Conservation (phyloP, 2,888 invertebrate genomes). For the Nasonia oneida region DNA sequence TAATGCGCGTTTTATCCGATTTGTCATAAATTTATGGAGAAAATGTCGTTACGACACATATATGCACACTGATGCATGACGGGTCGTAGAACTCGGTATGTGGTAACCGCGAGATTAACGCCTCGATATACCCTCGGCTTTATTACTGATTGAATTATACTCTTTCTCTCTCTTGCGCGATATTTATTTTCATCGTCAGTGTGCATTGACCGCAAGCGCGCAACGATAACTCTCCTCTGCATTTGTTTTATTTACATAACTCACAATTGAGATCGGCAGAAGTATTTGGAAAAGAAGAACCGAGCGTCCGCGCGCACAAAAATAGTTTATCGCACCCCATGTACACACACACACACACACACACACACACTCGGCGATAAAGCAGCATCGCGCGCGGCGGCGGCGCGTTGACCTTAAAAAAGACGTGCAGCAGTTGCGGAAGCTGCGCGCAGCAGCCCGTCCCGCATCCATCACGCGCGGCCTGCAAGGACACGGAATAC, state of each 20-base stretch:
- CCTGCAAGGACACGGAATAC: conserved; percentile 54
- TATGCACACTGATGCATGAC: neutral
- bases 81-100: conserved; percentile 37
- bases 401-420: conserved; percentile 55
- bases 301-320: neutral
- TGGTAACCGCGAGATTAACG: conserved; percentile 8
- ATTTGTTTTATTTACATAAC: conserved; percentile 8
- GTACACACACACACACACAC: neutral
- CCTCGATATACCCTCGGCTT: conserved; percentile 25
- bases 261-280: neutral
- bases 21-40: too few relatives aligned
- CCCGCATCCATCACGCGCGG: conserved; percentile 44
- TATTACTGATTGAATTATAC: conserved; percentile 27
- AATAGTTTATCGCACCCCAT: conserved; percentile 33
- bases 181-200: conserved; percentile 48
- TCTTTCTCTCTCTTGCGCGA: neutral
- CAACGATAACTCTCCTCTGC: neutral
- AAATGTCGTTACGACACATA: neutral
- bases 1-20: neutral
- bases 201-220: conserved; percentile 39
- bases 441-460: neutral
- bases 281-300: neutral
- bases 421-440: conserved; percentile 35
- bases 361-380: neutral
- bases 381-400: neutral